Evolutionary conservation across 2,113 vertebrate genomes (phyloP), one percentile per base, ranked within the genome.

Genomic region (Pangasianodon gigas): DNA sequence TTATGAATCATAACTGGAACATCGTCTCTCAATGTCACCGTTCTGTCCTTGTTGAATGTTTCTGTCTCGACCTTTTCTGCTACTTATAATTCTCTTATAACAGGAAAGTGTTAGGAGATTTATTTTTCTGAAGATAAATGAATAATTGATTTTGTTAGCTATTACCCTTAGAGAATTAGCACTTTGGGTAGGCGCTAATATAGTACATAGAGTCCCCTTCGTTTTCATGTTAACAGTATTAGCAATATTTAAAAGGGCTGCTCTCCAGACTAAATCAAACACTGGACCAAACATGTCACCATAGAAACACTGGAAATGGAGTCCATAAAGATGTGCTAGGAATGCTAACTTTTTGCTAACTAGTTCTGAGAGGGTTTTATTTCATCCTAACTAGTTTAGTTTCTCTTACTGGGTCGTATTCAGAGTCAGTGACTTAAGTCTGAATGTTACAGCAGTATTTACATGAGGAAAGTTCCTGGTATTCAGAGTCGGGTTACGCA

Each of bases 191-290:
- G 88, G 93, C 91, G 91, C 92, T 93, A 94, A 94, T 92, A 24
- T 4, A 8, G 14, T 24, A 44, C 18, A 75, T 24, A 9, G 71
- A 24, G 71, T 92, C 93, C 88, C 60, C 84, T 93, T 74, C 93
- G 90, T 65, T 92, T 89, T 89, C 93, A 8, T 93, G 86, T 94
- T 52, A 82, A 86, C 84, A 95, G 94, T 96, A 95, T 95, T 95
- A 95, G 89, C 86, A 86, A 89, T 86, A 85, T 93, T 90, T 52
- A n/a, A 71, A 37, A 90, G 51, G 37, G 60, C 74, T 88, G 62
- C 84, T 75, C 54, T 85, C 54, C 54, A 67, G 21, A n/a, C 69
- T 79, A 67, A 60, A 56, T 77, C 21, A 80, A 75, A 86, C 52
- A 44, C 58, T 58, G 86, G 14, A 87, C 52, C 74, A n/a, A 79